Evolutionary conservation across 2,888 invertebrate species (phyloP), one percentile per base, ranked within the genome.

Genomic region (Clostera curtula): DNA sequence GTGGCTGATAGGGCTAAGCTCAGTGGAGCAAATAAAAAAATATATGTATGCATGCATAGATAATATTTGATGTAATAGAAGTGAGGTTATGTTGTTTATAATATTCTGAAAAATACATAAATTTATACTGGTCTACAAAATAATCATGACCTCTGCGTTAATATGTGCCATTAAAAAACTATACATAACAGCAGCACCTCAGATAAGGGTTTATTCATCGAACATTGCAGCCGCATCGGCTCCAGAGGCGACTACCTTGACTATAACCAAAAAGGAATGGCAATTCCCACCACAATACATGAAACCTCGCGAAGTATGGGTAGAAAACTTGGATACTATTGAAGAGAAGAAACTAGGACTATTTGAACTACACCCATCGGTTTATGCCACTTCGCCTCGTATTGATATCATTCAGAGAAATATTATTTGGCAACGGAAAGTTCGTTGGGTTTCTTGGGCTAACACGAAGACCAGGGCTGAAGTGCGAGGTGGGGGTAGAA

Each of bases 391-490:
- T 0, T 87, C 89, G 49, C 97, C 97, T 0, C 86, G 97, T 27
- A 86, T 96, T 17, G 97, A 98, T 67, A 72, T 97, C 6, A 89
- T 98, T 27, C 91, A 93, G 40, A 86, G 89, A 40, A 98, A 98
- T 84, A 77, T 95, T 12, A 72, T 80, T 25, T 98, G 98, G 97
- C 97, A 98, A 65, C 77, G 53, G 39, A 85, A 89, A 40, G 97
- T 95, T 66, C 87, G 90, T 62, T 90, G 84, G 79, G 93, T 98
- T 69, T 90, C 91, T 49, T 95, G 90, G 84, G 91, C 90, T 1
- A 86, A 92, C 50, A 87, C 91, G 2, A 92, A 93, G 64, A 89
- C 90, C 0, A 85, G 95, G 29, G 91, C 93, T 1, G 98, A 99
- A 80, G 90, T 93, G 29, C 82, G 89, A 24, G 97, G 97, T 17